Conservation (phyloP, 2,888 invertebrate genomes). For the Halictus quadricinctus region DNA sequence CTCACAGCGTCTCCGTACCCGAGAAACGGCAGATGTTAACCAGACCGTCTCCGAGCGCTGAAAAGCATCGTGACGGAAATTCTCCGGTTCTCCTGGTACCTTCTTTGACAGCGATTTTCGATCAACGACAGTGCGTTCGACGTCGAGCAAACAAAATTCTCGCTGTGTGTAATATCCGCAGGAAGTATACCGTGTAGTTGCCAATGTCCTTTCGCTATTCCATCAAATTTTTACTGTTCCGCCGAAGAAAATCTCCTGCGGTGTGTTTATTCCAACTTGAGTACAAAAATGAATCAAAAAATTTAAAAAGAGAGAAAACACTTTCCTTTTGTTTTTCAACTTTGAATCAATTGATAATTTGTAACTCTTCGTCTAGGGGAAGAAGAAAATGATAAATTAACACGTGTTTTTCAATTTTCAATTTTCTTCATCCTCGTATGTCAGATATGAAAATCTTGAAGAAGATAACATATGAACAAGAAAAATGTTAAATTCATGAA, state of each 20-base stretch:
- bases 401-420: too few relatives aligned
- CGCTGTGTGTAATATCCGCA: not conserved
- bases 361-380: too few relatives aligned
- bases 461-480: not conserved
- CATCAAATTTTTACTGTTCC: not conserved
- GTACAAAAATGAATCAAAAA: not conserved
- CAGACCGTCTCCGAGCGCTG: conserved; percentile 13
- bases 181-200: not conserved
- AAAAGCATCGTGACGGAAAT: conserved; percentile 16
- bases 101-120: conserved; percentile 31
- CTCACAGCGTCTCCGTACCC: not conserved
- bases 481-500: not conserved
- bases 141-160: not conserved
- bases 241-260: not conserved
- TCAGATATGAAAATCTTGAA: too few relatives aligned
- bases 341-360: too few relatives aligned
- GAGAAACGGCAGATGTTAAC: conserved; percentile 25
- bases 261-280: not conserved
- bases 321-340: too few relatives aligned
- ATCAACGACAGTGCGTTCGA: not conserved
- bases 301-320: not conserved
- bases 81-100: conserved; percentile 17
- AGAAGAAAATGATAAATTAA: too few relatives aligned
- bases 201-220: not conserved
- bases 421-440: too few relatives aligned